Percentiles rank a stretch among this genome's conserved stretches.
These are phyloP conservation scores for Apotomis turbidana DNA, from an alignment of 2,888 invertebrate species.

Conservation along the genomic window DNA sequence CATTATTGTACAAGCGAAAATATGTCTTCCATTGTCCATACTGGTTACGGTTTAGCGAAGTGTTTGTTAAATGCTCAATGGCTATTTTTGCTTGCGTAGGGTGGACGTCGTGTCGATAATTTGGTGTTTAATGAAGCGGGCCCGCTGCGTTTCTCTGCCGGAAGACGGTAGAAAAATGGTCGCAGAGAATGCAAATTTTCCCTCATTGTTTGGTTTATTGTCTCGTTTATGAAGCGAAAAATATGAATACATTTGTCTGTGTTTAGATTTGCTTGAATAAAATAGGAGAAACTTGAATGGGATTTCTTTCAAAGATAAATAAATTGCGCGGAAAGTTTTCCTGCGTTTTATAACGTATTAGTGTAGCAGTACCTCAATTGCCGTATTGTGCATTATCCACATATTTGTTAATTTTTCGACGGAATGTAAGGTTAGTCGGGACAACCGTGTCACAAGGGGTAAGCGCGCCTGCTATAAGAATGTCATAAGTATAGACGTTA, in stretches of 20 bases:
- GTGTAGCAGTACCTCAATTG: too few species aligned
- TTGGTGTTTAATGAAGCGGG: conserved; percentile 80
- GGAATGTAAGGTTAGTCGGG: too few species aligned
- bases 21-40: conserved; percentile 59
- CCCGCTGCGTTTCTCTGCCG: conserved; percentile 70
- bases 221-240: conserved; percentile 73
- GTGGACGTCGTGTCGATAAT: conserved; percentile 74
- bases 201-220: conserved; percentile 80
- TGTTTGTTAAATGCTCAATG: conserved; percentile 60
- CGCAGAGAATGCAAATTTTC: conserved; percentile 77
- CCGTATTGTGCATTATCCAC: too few species aligned
- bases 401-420: too few species aligned
- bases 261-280: conserved; percentile 42
- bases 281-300: conserved; percentile 19
- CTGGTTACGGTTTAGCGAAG: conserved; percentile 50
- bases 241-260: conserved; percentile 53
- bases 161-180: conserved; percentile 77
- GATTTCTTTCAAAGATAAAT: background rate
- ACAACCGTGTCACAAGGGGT: too few species aligned
- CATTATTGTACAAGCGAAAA: conserved; percentile 58
- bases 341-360: conserved; percentile 1
- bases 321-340: background rate
- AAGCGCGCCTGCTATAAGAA: too few species aligned
- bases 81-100: conserved; percentile 71
- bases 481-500: too few species aligned